phyloP scores from a whole-genome alignment of 2,113 vertebrate species.

The Tupaia tana region DNA sequence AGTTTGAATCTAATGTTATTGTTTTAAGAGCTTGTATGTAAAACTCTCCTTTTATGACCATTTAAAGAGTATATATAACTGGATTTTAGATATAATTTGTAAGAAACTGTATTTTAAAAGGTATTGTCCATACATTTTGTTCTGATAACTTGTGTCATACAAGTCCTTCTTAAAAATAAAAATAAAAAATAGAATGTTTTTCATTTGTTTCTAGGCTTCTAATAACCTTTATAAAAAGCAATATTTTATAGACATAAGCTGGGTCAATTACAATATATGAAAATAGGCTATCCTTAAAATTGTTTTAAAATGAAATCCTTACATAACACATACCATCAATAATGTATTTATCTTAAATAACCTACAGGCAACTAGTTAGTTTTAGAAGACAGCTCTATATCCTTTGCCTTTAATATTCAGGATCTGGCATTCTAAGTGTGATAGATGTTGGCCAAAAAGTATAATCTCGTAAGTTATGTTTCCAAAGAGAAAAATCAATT shows the following conservation, averaged over 20 bases:
- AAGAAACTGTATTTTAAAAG: conserved; percentile 57
- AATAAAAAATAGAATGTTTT: background rate
- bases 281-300: background rate
- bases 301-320: background rate
- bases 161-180: background rate
- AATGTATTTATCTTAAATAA: background rate
- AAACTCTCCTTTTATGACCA: conserved; percentile 66
- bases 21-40: conserved; percentile 71
- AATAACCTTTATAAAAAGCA: conserved; percentile 44
- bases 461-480: background rate
- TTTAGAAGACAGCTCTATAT: background rate
- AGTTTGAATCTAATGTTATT: conserved; percentile 68
- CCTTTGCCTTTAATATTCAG: background rate
- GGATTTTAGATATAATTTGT: conserved; percentile 65
- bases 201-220: conserved; percentile 14
- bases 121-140: background rate
- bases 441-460: background rate
- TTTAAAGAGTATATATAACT: conserved; percentile 61
- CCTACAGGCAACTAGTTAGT: background rate
- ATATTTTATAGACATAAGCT: conserved; percentile 39
- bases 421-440: background rate
- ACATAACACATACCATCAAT: background rate
- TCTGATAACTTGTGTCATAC: conserved; percentile 26
- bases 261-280: background rate
- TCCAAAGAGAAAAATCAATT: conserved; percentile 54